Percentiles rank a stretch among this genome's conserved stretches.
Conservation (phyloP, 1,140 invertebrate genomes). For the Phymorhynchus buccinoides region DNA sequence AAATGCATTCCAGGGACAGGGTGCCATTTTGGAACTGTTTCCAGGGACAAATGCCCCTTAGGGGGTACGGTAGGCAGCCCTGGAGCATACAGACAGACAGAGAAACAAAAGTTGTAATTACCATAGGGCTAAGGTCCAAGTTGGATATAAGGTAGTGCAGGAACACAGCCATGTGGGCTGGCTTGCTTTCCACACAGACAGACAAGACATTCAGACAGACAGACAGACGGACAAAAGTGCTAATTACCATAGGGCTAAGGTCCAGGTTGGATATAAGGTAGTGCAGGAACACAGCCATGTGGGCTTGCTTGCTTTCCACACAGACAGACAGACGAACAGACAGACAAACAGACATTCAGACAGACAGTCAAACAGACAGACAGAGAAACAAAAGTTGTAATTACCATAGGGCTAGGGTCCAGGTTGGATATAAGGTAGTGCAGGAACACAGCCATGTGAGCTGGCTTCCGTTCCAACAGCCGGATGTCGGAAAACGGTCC, state of each 20-base stretch:
- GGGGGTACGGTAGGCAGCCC: background rate
- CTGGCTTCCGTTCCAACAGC: slow-evolving; percentile 77
- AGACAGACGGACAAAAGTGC: slow-evolving; percentile 10
- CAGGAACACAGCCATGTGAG: slow-evolving; percentile 90
- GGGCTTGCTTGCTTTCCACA: slow-evolving; percentile 83
- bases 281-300: too few relatives aligned
- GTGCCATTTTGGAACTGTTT: too few relatives aligned
- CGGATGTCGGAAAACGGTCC: slow-evolving; percentile 76
- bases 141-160: slow-evolving; percentile 91
- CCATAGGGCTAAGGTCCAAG: slow-evolving; percentile 80
- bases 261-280: background rate
- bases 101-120: too few relatives aligned
- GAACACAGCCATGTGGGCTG: slow-evolving; percentile 89
- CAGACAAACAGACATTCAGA: background rate
- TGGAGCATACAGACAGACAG: background rate
- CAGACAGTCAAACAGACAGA: background rate
- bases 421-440: slow-evolving; percentile 90
- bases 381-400: slow-evolving; percentile 54
- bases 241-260: too few relatives aligned
- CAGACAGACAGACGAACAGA: slow-evolving; percentile 3
- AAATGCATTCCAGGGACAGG: too few relatives aligned
- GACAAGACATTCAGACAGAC: slow-evolving; percentile 9
- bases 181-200: slow-evolving; percentile 77
- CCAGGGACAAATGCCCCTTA: too few relatives aligned
- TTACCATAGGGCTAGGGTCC: slow-evolving; percentile 79